A percentile compares a stretch with the other conserved stretches of the same genome.
phyloP scores from a whole-genome alignment of 1,140 invertebrate genomes.

The Xylocopa sonorina region DNA sequence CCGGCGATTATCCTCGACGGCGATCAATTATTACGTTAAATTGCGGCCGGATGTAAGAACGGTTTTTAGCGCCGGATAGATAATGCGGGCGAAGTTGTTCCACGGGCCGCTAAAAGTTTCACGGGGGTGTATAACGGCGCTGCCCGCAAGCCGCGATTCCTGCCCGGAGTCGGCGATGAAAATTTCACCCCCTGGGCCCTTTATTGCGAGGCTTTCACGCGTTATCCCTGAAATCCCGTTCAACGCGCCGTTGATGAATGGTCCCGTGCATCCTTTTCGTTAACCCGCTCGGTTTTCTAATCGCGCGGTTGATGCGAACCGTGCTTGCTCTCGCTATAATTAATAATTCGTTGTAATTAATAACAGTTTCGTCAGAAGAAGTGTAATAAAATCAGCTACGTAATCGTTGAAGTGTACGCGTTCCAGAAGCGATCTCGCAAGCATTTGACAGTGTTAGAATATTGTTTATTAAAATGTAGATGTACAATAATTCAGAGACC shows the following conservation, averaged over 20 bases:
- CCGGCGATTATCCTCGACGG: conserved; percentile 18
- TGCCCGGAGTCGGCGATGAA: conserved; percentile 32
- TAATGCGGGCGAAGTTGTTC: conserved; percentile 21
- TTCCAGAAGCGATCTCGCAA: too few species aligned
- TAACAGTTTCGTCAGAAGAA: too few species aligned
- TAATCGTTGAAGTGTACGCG: too few species aligned
- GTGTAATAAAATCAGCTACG: too few species aligned
- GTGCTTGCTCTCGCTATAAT: too few species aligned
- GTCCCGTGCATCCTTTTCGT: conserved; percentile 29
- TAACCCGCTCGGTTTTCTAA: conserved; percentile 2
- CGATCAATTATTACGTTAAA: conserved; percentile 46
- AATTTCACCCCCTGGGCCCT: conserved; percentile 21
- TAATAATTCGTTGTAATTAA: too few species aligned
- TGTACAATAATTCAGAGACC: too few species aligned
- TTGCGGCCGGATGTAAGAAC: conserved; percentile 14
- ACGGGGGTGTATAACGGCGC: neutral
- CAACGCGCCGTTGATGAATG: conserved; percentile 31
- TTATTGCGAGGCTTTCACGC: conserved; percentile 29
- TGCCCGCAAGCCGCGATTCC: neutral
- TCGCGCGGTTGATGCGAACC: neutral
- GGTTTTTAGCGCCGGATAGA: conserved; percentile 16
- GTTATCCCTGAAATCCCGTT: conserved; percentile 35
- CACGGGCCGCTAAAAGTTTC: conserved; percentile 18
- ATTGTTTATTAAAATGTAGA: too few species aligned
- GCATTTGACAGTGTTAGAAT: too few species aligned